Evolutionary conservation across 2,888 invertebrate genomes (phyloP).

Genomic region (Creontiades dilutus): DNA sequence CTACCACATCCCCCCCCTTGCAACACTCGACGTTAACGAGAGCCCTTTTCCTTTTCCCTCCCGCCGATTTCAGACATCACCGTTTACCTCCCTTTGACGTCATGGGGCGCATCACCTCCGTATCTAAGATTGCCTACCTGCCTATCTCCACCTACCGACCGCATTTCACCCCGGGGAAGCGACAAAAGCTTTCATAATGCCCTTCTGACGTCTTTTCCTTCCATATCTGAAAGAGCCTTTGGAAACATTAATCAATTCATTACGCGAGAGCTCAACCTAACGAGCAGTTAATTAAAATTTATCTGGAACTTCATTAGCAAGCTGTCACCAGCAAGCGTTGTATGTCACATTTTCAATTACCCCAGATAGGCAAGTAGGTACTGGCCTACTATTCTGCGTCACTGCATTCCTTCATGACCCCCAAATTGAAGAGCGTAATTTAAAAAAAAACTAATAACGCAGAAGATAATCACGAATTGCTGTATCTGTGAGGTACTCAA

Average conservation of each 20-base stretch:
- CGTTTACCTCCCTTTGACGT: constrained; percentile 32
- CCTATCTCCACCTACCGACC: not conserved
- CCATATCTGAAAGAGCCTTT: constrained; percentile 8
- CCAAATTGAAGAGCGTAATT: no score
- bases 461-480: no score
- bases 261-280: not conserved
- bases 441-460: no score
- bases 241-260: constrained; percentile 27
- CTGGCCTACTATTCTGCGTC: no score
- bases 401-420: no score
- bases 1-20: constrained; percentile 11
- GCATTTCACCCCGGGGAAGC: not conserved
- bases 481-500: no score
- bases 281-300: constrained; percentile 32
- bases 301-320: constrained; percentile 8
- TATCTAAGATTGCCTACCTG: constrained; percentile 34
- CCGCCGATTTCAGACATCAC: constrained; percentile 31
- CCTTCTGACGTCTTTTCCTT: constrained; percentile 24
- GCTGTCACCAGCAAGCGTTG: not conserved
- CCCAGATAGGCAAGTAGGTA: not conserved
- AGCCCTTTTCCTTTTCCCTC: not conserved
- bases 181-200: not conserved
- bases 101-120: not conserved
- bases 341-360: not conserved
- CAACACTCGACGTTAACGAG: constrained; percentile 27